Base-by-base conservation (phyloP, 2,113 vertebrate genomes). In the Nematolebias whitei region DNA sequence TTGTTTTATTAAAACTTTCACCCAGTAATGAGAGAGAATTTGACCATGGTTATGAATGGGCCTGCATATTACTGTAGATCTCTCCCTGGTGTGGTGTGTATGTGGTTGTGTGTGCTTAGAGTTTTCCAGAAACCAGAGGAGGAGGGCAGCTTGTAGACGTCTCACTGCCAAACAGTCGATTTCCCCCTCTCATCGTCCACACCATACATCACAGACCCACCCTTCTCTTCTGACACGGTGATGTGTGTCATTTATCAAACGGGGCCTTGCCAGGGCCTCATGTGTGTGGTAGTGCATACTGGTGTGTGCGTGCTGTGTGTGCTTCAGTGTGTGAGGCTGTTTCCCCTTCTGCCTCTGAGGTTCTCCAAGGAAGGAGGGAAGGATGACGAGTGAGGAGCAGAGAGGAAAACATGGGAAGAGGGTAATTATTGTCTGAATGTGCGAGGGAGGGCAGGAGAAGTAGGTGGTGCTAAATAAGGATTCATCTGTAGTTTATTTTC, bases 161-260 rank as follows among this genome's bases (percentile, higher is more conserved):
- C 88, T 86, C 93, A 83, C 91, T 93, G 96, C 95, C 96, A 96
- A 98, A 96, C 94, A 96, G 95, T 96, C 94, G 94, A 97, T 98
- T 98, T 98, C 97, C 96, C 94, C 93, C 94, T 94, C 95, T 96
- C 93, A 93, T 95, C 94, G 91, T 94, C 94, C 84, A 83, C 90
- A 88, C 92, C 93, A 95, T 99, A 95, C 92, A 98, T 99, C 97
- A 99, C 92, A 90, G 95, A 96, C 95, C 95, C 95, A 92, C 96
- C 96, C 96, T 95, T 95, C 92, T 92, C 95, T 94, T 93, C 92
- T 94, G 96, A 98, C 96, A 96, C 95, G 95, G 95, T 96, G 97
- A 98, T 95, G 93, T 72, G 94, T 98, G 97, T 98, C 97, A 98
- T 99, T 99, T 98, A 98, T 99, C 97, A 98, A 95, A 91, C 87